Evolutionary conservation across 2,113 vertebrate genomes (phyloP), one percentile per base, ranked within the genome.

Genomic region (Poeciliopsis prolifica): DNA sequence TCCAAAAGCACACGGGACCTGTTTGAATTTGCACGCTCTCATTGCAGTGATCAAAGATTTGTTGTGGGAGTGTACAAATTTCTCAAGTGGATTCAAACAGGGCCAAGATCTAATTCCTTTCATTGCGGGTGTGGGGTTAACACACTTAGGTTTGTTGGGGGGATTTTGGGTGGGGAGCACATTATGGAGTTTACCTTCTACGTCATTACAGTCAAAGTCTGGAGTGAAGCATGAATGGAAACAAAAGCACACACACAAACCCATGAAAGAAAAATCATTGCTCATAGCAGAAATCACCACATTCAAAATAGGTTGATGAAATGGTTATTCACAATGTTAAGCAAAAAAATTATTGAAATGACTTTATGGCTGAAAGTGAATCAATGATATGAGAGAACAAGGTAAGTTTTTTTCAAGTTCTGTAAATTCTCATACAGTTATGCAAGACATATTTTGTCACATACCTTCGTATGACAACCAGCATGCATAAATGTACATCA

Each of bases 191-290:
- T 94, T 94, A 94, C 93, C 93, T 94, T 93, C 93, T 88, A 92
- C 65, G 81, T 93, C 93, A 93, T 91, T 93, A 94, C 83, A 91
- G 88, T 93, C 92, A 94, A 84, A 89, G 88, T 93, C 93, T 94
- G 83, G 91, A 90, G 91, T 94, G 92, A 91, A 81, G 93, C 93
- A 92, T 93, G 92, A 86, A 94, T 94, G 92, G 92, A 92, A 88
- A 92, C 90, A 93, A 91, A 90, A 93, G 83, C 87, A 91, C 82
- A 90, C 85, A 90, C 83, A 90, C 75, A 89, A 70, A 91, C 70
- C 88, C 80, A 91, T 91, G 77, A 91, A 88, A 86, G 83, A 75
- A 60, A 81, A 86, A 86, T 77, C 75, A 79, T 70, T 26, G 69
- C 61, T 79, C 70, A 77, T 48, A 87, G 80, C 76, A 78, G 79